Evolutionary conservation across 37 sponge, comb jelly and placozoan genomes (phyloP), one percentile per base, ranked within the genome.

Genomic region (Axinella damicornis): DNA sequence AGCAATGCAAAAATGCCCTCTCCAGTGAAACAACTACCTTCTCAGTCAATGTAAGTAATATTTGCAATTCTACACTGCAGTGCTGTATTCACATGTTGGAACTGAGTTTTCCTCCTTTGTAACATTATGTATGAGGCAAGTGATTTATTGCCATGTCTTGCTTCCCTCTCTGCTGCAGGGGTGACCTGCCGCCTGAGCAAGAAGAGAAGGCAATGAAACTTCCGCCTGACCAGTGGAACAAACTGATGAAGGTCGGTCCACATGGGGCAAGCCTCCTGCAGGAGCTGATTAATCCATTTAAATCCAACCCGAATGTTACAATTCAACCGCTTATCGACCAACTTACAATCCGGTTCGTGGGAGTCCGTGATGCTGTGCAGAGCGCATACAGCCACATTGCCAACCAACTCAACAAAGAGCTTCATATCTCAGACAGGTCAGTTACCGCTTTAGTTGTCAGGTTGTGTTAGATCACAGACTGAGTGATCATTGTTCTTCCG

Each of bases 251-350:
- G 0, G 78, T 70, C 24, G 55, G 80, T n/a, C 22, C 39, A 34
- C 37, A 40, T 55, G 91, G 85, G 18, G 32, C 32, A 20, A 82
- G 56, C 24, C 54, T 85, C 31, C 77, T 69, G 22, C 70, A 81
- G 55, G 81, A 91, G 19, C 34, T 85, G 22, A 65, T 36, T 28
- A 0, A 19, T 30, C 91, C 91, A 0, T 91, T 71, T 22, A 65
- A 71, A 16, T 27, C 46, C 61, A 91, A 91, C 54, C 91, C 91
- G 14, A 81, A 86, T 82, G 78, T 91, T 17, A 34, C 65, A n/a
- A 74, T 87, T 25, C 32, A 71, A 18, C 73, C n/a, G 0, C 52
- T 40, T 2, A 70, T 65, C 13, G 69, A 65, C 5, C 74, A 59
- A 33, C 52, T 24, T 32, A 73, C 34, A 33, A 62, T 78, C 16